Conservation (phyloP, 1,140 invertebrate genomes). For the Trichonephila inaurata region DNA sequence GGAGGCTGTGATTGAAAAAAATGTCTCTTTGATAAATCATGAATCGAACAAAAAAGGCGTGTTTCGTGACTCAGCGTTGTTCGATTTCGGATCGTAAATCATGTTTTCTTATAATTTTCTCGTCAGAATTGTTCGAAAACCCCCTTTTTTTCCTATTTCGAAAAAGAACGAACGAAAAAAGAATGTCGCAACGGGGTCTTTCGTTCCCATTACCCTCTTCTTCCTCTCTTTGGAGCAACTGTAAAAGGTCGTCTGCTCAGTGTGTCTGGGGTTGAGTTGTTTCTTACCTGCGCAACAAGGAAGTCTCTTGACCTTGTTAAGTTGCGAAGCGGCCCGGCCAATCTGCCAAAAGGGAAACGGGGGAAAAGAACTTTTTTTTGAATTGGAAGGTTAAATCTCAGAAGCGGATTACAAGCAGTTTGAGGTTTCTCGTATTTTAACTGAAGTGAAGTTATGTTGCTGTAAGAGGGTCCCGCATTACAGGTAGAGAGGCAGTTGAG, state of each 20-base stretch:
- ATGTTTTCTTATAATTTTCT: slow-evolving; percentile 35
- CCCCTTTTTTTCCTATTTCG: neutral
- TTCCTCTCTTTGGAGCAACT: neutral
- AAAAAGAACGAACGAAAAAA: neutral
- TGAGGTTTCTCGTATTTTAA: neutral
- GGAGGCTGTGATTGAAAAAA: neutral
- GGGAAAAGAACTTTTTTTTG: too few relatives aligned
- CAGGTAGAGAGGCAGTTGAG: too few relatives aligned
- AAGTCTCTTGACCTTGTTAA: slow-evolving; percentile 51
- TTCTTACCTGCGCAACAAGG: slow-evolving; percentile 36
- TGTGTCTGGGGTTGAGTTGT: slow-evolving; percentile 27
- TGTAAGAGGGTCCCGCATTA: too few relatives aligned
- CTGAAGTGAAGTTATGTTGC: too few relatives aligned
- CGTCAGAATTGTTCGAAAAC: neutral
- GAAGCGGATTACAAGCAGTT: slow-evolving; percentile 19
- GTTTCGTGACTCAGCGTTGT: slow-evolving; percentile 9
- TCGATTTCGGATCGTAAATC: slow-evolving; percentile 25
- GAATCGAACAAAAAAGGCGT: neutral
- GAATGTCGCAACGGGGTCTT: slow-evolving; percentile 19
- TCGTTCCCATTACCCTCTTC: slow-evolving; percentile 41
- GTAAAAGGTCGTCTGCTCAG: slow-evolving; percentile 39
- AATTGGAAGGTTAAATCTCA: neutral
- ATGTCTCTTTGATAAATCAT: neutral
- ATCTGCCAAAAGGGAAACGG: slow-evolving; percentile 30
- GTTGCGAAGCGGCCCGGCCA: slow-evolving; percentile 15